Percentiles rank a stretch among this genome's conserved stretches.
phyloP scores from a whole-genome alignment of 2,113 vertebrate genomes.

The Oreochromis niloticus region DNA sequence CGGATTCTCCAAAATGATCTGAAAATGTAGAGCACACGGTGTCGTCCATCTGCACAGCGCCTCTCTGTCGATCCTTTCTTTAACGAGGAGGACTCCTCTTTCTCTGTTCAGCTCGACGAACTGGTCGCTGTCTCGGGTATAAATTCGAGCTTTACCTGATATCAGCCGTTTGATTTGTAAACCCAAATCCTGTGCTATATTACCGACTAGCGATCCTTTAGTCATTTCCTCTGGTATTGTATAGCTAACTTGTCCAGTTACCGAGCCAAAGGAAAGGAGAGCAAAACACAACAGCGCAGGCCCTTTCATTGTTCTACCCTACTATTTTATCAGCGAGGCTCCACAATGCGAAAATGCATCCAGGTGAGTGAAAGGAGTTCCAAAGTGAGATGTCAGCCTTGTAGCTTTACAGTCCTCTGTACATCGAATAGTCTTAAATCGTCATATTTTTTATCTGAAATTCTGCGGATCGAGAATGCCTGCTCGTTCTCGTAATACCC shows the following conservation, averaged over 20 bases:
- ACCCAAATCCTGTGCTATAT: slow-evolving; percentile 69
- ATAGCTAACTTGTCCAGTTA: slow-evolving; percentile 41
- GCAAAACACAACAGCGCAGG: background rate
- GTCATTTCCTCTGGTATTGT: slow-evolving; percentile 19
- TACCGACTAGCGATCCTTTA: background rate
- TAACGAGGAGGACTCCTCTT: slow-evolving; percentile 47
- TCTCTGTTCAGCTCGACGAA: slow-evolving; percentile 25
- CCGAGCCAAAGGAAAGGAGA: background rate
- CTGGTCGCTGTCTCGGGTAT: slow-evolving; percentile 44
- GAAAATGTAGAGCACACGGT: slow-evolving; percentile 66
- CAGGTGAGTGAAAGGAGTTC: background rate
- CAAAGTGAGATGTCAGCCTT: background rate
- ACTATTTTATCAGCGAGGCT: rapidly evolving
- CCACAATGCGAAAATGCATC: background rate
- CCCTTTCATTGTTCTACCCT: slow-evolving; percentile 26
- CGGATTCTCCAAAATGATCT: slow-evolving; percentile 58
- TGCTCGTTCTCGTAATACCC: background rate
- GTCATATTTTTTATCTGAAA: background rate
- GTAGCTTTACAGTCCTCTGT: rapidly evolving
- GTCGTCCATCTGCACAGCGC: slow-evolving; percentile 60
- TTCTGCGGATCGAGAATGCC: background rate
- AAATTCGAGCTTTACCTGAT: slow-evolving; percentile 58
- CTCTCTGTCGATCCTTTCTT: slow-evolving; percentile 77
- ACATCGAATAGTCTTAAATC: background rate
- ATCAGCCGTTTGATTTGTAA: slow-evolving; percentile 53